These are phyloP conservation scores for Resseliella maxima DNA, from an alignment of 2,888 invertebrate genomes.

Conservation along the genomic window DNA sequence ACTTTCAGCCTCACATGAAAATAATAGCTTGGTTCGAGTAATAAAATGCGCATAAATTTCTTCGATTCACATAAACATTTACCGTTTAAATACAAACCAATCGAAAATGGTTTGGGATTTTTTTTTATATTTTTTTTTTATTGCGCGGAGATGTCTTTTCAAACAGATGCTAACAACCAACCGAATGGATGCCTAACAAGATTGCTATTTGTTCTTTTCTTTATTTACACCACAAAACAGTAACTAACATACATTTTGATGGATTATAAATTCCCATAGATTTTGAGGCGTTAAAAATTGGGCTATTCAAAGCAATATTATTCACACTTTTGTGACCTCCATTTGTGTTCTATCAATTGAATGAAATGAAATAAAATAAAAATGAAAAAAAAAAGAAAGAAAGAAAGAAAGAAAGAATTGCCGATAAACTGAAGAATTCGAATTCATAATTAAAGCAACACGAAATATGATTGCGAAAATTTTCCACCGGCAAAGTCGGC, in stretches of 20 bases:
- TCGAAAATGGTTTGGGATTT: too few relatives aligned
- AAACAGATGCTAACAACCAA: background rate
- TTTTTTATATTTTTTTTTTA: background rate
- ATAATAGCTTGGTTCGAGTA: background rate
- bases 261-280: background rate
- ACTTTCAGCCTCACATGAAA: background rate
- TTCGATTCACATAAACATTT: background rate
- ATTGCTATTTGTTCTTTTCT: background rate
- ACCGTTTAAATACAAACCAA: background rate
- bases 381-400: too few relatives aligned
- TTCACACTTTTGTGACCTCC: background rate
- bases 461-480: too few relatives aligned
- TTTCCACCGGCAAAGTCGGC: too few relatives aligned
- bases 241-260: background rate
- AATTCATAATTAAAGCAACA: background rate
- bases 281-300: background rate
- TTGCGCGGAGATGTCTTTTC: background rate
- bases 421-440: background rate
- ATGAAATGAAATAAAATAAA: background rate
- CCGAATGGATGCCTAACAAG: background rate
- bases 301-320: too few relatives aligned
- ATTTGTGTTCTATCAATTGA: background rate
- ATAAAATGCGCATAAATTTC: constrained; percentile 16
- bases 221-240: background rate
- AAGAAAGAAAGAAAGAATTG: too few relatives aligned